Evolutionary conservation across 1,140 invertebrate species (phyloP), one percentile per base, ranked within the genome.

Genomic region (Tetramorium simillimum): DNA sequence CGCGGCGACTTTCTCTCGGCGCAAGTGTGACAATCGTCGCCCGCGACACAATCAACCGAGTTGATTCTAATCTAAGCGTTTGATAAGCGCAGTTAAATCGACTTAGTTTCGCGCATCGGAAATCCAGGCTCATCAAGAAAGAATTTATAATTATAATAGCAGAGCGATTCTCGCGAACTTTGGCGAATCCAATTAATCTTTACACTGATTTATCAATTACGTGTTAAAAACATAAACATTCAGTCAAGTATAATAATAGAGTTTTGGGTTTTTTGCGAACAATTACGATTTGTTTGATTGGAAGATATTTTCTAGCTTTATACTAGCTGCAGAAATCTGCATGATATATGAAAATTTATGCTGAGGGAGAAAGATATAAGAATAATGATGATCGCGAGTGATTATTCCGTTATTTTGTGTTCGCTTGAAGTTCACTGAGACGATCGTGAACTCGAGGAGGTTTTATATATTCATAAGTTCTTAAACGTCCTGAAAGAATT

Each of bases 1-100:
- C 46, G 21, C 81, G 49, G 78, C 87, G 76, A 89, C 90, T 92
- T 90, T 88, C 90, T 88, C 90, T 37, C 73, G 65, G 72, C 65
- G 78, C 82, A 77, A 89, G 62, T 91, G 84, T 82, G 89, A 92
- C 86, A 87, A 91, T 87, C 85, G 21, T 89, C 70, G 56, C 28
- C 24, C 49, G 78, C 67, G 67, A 82, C n/a, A 70, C 56, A 67
- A 77, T 37, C 80, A 58, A 33, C 28, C 1, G 58, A 80, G 33
- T 14, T 24, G 63, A 72, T 90, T 78, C 60, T 37, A 80, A 73
- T 49, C 67, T 76, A 49, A 60, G 60, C 12, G 21, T 43, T 16
- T 58, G 77, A 87, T 53, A 87, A 84, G 62, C 28, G 18, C 51
- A 18, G n/a, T 24, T 76, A 58, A 21, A 58, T 82, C 40, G 53